These are phyloP conservation scores for Latheticus oryzae DNA, from an alignment of 2,888 invertebrate species.

Conservation along the genomic window DNA sequence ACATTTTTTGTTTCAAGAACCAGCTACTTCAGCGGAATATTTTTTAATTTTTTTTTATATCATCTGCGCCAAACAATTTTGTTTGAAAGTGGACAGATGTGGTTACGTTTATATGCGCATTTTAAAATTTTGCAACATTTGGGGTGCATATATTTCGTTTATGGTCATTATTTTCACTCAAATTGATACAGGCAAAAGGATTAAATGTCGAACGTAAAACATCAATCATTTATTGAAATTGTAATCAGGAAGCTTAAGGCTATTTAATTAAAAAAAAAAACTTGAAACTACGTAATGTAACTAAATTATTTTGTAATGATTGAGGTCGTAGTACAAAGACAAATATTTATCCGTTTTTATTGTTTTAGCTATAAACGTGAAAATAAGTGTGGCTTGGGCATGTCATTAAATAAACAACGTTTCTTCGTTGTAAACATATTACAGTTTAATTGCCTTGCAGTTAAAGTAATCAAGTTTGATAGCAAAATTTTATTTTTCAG, in stretches of 20 bases:
- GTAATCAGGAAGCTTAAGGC: too few relatives aligned
- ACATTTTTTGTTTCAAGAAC: too few relatives aligned
- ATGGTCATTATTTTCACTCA: too few relatives aligned
- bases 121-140: conserved; percentile 6
- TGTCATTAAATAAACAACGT: conserved; percentile 17
- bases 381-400: conserved; percentile 5
- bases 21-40: too few relatives aligned
- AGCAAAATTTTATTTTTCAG: too few relatives aligned
- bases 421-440: conserved; percentile 8
- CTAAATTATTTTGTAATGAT: conserved; percentile 9
- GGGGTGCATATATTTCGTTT: too few relatives aligned
- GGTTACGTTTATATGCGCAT: conserved; percentile 8
- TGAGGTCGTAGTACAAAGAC: conserved; percentile 8
- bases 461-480: too few relatives aligned
- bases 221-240: too few relatives aligned
- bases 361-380: conserved; percentile 17
- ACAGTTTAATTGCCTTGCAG: too few relatives aligned
- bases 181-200: too few relatives aligned
- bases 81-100: conserved; percentile 5
- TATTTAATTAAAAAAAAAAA: too few relatives aligned
- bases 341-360: conserved; percentile 29
- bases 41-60: not conserved
- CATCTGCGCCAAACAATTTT: conserved; percentile 5
- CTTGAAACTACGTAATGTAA: conserved; percentile 5
- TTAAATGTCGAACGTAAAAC: too few relatives aligned